Evolutionary conservation across 2,113 vertebrate genomes (phyloP).

Genomic region (Lanius collurio): DNA sequence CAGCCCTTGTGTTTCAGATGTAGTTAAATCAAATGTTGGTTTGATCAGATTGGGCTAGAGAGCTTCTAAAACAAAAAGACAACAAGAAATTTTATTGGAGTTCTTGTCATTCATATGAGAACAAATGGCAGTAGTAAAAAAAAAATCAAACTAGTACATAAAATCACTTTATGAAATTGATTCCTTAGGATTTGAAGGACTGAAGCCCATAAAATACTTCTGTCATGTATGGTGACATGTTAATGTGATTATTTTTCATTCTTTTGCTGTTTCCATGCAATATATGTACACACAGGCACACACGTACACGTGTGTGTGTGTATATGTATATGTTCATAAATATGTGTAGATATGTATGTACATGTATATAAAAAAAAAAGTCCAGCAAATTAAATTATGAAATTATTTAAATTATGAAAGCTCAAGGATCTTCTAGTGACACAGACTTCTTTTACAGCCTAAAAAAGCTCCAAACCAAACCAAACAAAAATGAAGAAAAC

Average conservation of each 20-base stretch:
- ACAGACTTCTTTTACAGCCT: background rate
- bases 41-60: background rate
- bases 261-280: background rate
- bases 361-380: background rate
- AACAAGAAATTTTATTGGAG: background rate
- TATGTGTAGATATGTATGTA: accelerated
- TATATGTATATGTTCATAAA: background rate
- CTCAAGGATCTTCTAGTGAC: background rate
- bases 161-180: background rate
- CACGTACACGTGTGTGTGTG: too few relatives aligned
- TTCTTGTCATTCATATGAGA: background rate
- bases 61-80: background rate
- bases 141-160: background rate
- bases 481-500: background rate
- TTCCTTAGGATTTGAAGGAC: background rate
- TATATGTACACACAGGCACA: background rate
- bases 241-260: background rate
- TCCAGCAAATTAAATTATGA: too few relatives aligned
- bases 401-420: background rate
- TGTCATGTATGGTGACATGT: background rate
- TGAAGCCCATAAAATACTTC: background rate
- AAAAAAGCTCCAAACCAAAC: background rate
- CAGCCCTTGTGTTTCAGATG: background rate
- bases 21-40: background rate
- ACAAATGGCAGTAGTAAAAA: background rate